Conservation (phyloP, 2,797 vertebrate genomes). For the Morelia viridis region DNA sequence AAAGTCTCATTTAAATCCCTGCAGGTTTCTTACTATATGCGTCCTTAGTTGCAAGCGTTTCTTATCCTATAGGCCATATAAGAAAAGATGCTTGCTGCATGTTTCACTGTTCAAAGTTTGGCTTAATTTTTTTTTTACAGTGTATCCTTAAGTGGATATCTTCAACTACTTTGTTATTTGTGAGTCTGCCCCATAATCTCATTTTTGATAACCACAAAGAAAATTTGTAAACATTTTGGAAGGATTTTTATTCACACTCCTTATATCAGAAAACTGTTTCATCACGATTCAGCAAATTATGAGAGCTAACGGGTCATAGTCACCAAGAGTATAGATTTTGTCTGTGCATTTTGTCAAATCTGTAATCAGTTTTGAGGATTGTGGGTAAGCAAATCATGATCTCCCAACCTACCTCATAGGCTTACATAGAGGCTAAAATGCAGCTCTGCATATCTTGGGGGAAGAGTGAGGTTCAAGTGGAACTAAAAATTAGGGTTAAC, state of each 20-base stretch:
- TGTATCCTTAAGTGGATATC: slow-evolving; percentile 42
- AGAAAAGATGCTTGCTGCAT: slow-evolving; percentile 57
- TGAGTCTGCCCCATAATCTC: not conserved
- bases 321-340: not conserved
- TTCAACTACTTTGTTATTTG: slow-evolving; percentile 8
- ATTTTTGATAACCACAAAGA: slow-evolving; percentile 54
- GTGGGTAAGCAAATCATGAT: not conserved
- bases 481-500: not conserved
- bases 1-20: slow-evolving; percentile 42
- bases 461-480: not conserved
- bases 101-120: slow-evolving; percentile 51
- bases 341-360: not conserved
- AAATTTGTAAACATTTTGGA: slow-evolving; percentile 32
- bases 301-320: not conserved
- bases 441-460: not conserved
- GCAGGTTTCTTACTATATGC: slow-evolving; percentile 46
- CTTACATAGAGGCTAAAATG: not conserved
- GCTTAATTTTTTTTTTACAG: slow-evolving; percentile 58
- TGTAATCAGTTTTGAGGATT: not conserved
- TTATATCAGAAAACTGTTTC: slow-evolving; percentile 40
- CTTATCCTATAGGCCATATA: slow-evolving; percentile 47
- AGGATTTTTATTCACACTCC: slow-evolving; percentile 43
- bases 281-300: not conserved
- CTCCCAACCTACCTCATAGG: not conserved
- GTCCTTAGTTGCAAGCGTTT: slow-evolving; percentile 27